phyloP scores from a whole-genome alignment of 2,113 vertebrate species.

The Salvelinus alpinus region DNA sequence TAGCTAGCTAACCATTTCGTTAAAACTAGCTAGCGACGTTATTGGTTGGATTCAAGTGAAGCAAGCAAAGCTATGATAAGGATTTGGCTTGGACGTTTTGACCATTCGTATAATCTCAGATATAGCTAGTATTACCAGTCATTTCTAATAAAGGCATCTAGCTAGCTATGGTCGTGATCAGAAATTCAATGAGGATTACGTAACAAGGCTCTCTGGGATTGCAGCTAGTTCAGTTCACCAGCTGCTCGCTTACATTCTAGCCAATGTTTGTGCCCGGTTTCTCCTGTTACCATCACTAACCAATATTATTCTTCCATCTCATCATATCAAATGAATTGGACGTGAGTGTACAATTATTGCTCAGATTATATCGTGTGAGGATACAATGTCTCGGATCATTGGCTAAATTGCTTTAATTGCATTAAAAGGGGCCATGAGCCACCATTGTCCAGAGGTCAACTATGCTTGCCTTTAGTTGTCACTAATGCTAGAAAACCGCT shows the following conservation, averaged over 20 bases:
- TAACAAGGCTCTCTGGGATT: conserved; percentile 28
- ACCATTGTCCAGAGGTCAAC: conserved; percentile 57
- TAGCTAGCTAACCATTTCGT: neutral
- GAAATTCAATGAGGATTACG: conserved; percentile 58
- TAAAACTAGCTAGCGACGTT: neutral
- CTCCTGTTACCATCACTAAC: neutral
- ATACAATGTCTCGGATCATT: neutral
- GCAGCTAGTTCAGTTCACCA: neutral
- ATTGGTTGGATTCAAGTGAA: too few relatives aligned
- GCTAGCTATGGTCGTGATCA: conserved; percentile 10
- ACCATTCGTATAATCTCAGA: too few relatives aligned
- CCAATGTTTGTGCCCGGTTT: conserved; percentile 28
- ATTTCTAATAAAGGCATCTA: neutral
- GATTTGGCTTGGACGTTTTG: too few relatives aligned
- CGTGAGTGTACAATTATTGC: neutral
- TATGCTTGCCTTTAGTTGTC: conserved; percentile 46
- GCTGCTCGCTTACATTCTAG: conserved; percentile 11
- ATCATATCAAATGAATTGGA: neutral
- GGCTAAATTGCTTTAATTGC: neutral
- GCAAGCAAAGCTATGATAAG: too few relatives aligned
- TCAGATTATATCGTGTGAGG: neutral
- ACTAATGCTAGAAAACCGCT: conserved; percentile 28
- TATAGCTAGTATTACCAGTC: neutral
- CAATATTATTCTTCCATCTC: neutral
- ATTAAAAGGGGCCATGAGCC: neutral